These are phyloP conservation scores for Bombus superbus DNA, from an alignment of 1,140 invertebrate genomes.

Conservation along the genomic window DNA sequence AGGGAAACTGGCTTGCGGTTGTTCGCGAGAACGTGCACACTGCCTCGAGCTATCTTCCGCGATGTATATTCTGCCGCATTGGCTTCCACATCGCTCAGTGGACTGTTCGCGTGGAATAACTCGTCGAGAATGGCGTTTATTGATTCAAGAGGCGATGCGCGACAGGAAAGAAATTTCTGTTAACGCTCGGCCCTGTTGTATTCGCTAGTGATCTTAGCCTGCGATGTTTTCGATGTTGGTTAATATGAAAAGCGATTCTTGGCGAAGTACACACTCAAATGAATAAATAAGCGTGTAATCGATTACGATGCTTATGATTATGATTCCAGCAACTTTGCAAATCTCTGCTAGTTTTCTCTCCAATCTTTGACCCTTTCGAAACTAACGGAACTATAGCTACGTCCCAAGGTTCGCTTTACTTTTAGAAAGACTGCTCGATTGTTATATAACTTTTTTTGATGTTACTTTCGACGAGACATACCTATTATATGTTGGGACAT, in stretches of 20 bases:
- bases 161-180: slow-evolving; percentile 6
- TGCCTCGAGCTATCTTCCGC: slow-evolving; percentile 20
- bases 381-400: background rate
- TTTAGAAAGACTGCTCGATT: background rate
- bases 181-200: background rate
- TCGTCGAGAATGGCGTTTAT: slow-evolving; percentile 22
- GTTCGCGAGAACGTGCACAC: background rate
- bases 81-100: slow-evolving; percentile 9
- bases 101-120: slow-evolving; percentile 34
- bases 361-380: background rate
- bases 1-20: slow-evolving; percentile 6
- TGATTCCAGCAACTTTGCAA: background rate
- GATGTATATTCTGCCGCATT: background rate
- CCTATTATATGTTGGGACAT: background rate
- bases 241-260: background rate
- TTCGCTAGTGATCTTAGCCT: background rate
- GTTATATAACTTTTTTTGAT: background rate
- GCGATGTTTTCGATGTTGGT: background rate
- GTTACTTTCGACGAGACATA: background rate
- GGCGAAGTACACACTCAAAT: background rate
- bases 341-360: background rate
- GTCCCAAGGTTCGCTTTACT: background rate
- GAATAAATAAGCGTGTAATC: background rate
- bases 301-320: no score
- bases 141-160: slow-evolving; percentile 17